phyloP scores from a whole-genome alignment of 2,888 invertebrate genomes.

The Lucinisca nassula region DNA sequence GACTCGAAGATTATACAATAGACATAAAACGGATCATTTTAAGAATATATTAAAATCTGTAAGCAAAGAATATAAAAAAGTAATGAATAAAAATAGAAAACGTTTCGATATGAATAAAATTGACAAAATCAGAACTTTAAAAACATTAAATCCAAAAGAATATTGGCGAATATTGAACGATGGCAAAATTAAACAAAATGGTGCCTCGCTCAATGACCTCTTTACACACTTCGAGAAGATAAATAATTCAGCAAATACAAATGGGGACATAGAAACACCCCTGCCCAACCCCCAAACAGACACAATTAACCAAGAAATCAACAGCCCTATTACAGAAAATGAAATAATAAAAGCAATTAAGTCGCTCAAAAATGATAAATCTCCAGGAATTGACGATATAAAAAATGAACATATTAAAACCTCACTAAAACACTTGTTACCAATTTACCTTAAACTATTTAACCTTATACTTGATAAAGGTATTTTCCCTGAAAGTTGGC shows the following conservation, averaged over 20 bases:
- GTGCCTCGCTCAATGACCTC: not conserved
- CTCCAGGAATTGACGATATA: not conserved
- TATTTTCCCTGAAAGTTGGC: not conserved
- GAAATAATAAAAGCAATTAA: not conserved
- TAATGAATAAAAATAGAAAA: no score
- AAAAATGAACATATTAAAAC: not conserved
- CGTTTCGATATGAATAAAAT: no score
- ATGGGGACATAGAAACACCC: not conserved
- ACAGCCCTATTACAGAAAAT: not conserved
- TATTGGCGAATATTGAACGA: not conserved
- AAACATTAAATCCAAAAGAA: no score
- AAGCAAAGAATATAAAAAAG: no score
- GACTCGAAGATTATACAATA: no score
- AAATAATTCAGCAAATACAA: not conserved
- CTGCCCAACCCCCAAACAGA: not conserved
- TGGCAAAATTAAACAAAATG: not conserved
- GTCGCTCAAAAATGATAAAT: not conserved
- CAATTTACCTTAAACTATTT: not conserved
- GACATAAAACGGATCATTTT: no score
- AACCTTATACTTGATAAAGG: not conserved
- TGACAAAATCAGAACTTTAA: no score
- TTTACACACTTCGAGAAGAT: not conserved
- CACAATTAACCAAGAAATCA: not conserved
- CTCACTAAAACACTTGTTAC: not conserved
- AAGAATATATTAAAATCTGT: no score